Evolutionary conservation across 2,113 vertebrate species (phyloP).

Genomic region (Ploceus nigricollis): DNA sequence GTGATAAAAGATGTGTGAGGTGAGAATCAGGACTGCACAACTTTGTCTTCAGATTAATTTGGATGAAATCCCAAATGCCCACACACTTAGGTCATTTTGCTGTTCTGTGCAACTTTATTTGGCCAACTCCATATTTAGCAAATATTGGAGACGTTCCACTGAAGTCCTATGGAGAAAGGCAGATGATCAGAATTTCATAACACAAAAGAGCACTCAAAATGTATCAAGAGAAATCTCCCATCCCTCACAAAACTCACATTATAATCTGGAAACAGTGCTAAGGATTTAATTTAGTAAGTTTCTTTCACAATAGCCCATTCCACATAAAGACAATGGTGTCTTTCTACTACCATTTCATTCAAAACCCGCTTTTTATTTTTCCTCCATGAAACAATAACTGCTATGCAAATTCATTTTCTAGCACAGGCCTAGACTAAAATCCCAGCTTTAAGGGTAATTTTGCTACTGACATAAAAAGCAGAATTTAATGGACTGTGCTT

Average conservation of each 20-base stretch:
- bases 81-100: background rate
- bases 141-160: background rate
- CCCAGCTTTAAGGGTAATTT: background rate
- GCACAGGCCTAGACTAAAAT: background rate
- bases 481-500: background rate
- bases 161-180: background rate
- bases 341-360: background rate
- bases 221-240: background rate
- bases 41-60: background rate
- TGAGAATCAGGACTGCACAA: background rate
- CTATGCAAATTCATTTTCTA: background rate
- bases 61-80: background rate
- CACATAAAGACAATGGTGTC: background rate
- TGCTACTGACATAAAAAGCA: background rate
- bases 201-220: background rate
- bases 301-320: background rate
- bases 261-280: background rate
- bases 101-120: background rate
- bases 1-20: background rate
- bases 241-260: background rate
- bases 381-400: background rate
- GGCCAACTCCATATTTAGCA: background rate
- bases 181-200: background rate
- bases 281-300: background rate
- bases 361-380: background rate